Conservation (phyloP, 2,888 invertebrate species). For the Caenorhabditis sp. region DNA sequence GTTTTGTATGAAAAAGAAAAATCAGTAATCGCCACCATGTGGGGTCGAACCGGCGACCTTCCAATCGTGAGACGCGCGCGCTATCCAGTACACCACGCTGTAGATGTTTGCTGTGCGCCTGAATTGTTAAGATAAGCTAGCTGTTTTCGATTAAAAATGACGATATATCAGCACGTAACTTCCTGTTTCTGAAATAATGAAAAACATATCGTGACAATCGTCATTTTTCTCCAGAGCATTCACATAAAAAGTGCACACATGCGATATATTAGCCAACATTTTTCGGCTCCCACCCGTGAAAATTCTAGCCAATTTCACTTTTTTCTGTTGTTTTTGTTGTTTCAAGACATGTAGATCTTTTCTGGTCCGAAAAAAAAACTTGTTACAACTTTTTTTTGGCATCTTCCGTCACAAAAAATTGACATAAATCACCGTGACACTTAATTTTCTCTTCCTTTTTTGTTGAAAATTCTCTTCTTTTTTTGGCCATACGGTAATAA, state of each 20-base stretch:
- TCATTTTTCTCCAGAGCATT: background rate
- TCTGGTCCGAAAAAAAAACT: background rate
- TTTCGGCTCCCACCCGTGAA: too few relatives aligned
- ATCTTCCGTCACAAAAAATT: background rate
- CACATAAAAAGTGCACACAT: background rate
- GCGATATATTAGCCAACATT: background rate
- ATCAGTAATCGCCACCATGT: too few relatives aligned
- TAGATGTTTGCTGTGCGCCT: too few relatives aligned
- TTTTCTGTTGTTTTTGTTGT: background rate
- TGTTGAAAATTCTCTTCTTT: background rate
- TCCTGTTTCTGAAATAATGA: too few relatives aligned
- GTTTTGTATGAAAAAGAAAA: too few relatives aligned
- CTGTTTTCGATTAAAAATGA: too few relatives aligned
- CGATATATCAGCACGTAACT: too few relatives aligned
- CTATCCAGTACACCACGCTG: too few relatives aligned
- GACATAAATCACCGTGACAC: background rate
- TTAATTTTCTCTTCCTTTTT: background rate
- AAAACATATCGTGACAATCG: background rate
- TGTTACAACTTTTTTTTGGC: background rate
- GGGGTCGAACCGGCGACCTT: too few relatives aligned
- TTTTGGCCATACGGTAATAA: background rate
- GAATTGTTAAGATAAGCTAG: too few relatives aligned
- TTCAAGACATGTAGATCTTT: background rate
- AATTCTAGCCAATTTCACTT: background rate
- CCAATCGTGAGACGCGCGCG: too few relatives aligned